A percentile compares a stretch with the other conserved stretches of the same genome.
Conservation (phyloP, 2,888 invertebrate genomes). For the Oscheius sp. region DNA sequence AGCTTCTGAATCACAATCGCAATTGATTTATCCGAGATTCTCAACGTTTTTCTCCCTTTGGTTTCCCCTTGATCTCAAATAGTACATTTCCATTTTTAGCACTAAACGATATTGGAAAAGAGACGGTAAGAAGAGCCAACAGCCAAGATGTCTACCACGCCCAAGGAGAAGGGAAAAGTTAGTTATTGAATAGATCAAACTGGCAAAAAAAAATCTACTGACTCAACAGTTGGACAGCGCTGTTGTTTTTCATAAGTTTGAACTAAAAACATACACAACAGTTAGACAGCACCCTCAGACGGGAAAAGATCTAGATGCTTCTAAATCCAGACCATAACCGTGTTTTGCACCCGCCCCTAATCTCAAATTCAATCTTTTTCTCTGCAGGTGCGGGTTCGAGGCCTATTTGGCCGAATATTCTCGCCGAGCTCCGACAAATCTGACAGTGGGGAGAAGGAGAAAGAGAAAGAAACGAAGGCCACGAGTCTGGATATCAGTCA, state of each 20-base stretch:
- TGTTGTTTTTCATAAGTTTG: not conserved
- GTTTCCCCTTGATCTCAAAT: too few relatives aligned
- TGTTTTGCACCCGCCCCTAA: not conserved
- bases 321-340: not conserved
- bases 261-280: not conserved
- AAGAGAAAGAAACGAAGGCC: conserved; percentile 41
- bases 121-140: too few relatives aligned
- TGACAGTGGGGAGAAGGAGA: conserved; percentile 45
- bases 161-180: conserved; percentile 28
- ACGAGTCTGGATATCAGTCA: conserved; percentile 66
- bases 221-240: too few relatives aligned
- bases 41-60: too few relatives aligned
- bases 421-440: conserved; percentile 39
- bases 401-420: conserved; percentile 59
- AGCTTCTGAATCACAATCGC: too few relatives aligned
- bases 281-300: not conserved
- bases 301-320: not conserved
- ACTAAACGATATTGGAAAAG: too few relatives aligned
- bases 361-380: conserved; percentile 10
- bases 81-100: too few relatives aligned
- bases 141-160: conserved; percentile 11
- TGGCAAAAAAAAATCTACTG: too few relatives aligned
- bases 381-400: conserved; percentile 58
- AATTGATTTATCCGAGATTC: too few relatives aligned
- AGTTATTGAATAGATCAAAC: not conserved